Conservation (phyloP, 2,797 vertebrate species). For the Diplodus sargus region DNA sequence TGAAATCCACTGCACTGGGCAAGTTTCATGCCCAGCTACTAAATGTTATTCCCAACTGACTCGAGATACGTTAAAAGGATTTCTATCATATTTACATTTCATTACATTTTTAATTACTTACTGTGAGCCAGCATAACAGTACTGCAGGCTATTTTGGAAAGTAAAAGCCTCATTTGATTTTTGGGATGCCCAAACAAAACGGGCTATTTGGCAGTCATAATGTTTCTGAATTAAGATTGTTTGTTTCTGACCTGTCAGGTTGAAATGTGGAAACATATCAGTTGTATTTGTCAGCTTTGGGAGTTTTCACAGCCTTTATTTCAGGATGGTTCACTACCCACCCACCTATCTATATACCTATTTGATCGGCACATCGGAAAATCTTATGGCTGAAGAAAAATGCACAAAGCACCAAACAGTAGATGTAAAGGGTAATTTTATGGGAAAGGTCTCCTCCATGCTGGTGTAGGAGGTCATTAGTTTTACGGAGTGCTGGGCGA, state of each 20-base stretch:
- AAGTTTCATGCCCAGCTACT: not conserved
- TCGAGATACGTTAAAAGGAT: not conserved
- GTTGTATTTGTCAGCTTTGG: not conserved
- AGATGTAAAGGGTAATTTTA: conserved; percentile 29
- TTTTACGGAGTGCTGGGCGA: conserved; percentile 37
- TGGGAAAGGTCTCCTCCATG: conserved; percentile 40
- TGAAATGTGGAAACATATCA: not conserved
- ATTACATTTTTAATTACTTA: not conserved
- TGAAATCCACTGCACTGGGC: conserved; percentile 11
- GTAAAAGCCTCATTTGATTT: not conserved
- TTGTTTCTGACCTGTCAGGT: not conserved
- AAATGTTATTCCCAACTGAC: conserved; percentile 20
- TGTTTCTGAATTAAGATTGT: not conserved
- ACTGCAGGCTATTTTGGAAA: not conserved
- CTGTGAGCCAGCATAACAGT: not conserved
- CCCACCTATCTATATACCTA: too few species aligned
- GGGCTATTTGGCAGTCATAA: not conserved
- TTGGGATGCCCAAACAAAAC: not conserved
- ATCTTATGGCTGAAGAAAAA: not conserved
- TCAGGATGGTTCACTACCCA: too few species aligned
- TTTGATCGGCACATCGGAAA: not conserved
- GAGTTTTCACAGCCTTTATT: not conserved
- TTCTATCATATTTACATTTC: conserved; percentile 9
- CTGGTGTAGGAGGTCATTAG: conserved; percentile 41
- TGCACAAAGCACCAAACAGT: conserved; percentile 26